Percentiles rank a stretch among this genome's conserved stretches.
Evolutionary conservation across 2,113 vertebrate species (phyloP).

Genomic region (Muscicapa adusta): DNA sequence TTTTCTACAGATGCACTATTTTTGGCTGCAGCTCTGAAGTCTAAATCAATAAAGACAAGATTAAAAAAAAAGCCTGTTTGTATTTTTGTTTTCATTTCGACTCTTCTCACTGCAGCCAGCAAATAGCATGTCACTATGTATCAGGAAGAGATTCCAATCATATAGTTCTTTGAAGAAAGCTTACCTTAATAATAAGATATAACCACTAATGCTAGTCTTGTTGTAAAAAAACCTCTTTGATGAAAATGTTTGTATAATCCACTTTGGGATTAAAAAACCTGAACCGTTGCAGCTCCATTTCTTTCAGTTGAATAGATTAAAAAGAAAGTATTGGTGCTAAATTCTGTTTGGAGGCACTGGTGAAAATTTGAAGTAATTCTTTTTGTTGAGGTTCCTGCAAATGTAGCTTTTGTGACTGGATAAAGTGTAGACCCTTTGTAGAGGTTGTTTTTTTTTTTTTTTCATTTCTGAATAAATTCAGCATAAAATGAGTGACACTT

Average conservation of each 20-base stretch:
- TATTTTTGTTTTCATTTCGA: conserved; percentile 58
- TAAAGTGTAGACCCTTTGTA: background rate
- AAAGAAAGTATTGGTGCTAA: background rate
- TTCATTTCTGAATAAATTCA: background rate
- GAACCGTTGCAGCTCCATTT: background rate
- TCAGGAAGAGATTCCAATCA: conserved; percentile 54
- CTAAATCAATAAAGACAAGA: conserved; percentile 68
- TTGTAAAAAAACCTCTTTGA: conserved; percentile 38
- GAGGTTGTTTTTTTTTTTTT: background rate
- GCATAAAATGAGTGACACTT: background rate
- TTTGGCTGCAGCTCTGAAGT: conserved; percentile 60
- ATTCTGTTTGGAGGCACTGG: background rate
- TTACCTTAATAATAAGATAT: conserved; percentile 64
- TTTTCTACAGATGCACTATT: conserved; percentile 65
- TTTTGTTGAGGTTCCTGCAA: background rate
- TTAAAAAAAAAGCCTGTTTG: background rate
- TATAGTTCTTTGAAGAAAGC: conserved; percentile 60
- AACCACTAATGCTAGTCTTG: background rate
- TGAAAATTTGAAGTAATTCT: background rate
- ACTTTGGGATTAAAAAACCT: conserved; percentile 12
- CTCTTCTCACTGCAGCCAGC: conserved; percentile 17
- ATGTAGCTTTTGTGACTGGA: background rate
- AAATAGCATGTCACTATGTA: conserved; percentile 55
- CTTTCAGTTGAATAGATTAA: background rate
- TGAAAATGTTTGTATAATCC: conserved; percentile 53